Evolutionary conservation across 2,888 invertebrate genomes (phyloP).

Genomic region (Sceliomorpha sp.): DNA sequence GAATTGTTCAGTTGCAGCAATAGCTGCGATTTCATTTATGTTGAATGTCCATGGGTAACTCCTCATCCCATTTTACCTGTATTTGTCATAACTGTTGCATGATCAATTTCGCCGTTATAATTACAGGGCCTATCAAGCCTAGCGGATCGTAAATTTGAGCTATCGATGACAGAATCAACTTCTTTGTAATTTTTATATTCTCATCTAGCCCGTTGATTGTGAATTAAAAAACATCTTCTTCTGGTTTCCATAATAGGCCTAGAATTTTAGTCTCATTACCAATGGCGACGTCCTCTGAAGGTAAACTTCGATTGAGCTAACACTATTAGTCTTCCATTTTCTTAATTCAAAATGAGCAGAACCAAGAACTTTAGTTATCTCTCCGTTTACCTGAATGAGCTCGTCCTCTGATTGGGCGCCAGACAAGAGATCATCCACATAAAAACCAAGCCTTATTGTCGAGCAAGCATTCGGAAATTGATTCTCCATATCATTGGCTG

Average conservation of each 20-base stretch:
- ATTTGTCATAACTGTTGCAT: neutral
- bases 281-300: neutral
- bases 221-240: too few relatives aligned
- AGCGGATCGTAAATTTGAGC: too few relatives aligned
- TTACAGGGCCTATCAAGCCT: slow-evolving; percentile 9
- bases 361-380: too few relatives aligned
- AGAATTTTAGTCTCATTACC: slow-evolving; percentile 5
- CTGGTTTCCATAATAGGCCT: neutral
- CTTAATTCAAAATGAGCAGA: too few relatives aligned
- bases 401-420: slow-evolving; percentile 4
- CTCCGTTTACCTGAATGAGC: too few relatives aligned
- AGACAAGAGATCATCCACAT: slow-evolving; percentile 30
- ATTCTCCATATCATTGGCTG: slow-evolving; percentile 11
- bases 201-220: too few relatives aligned
- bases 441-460: slow-evolving; percentile 10
- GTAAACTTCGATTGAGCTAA: neutral
- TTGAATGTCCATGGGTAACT: too few relatives aligned
- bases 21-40: too few relatives aligned
- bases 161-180: too few relatives aligned
- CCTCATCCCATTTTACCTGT: neutral
- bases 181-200: too few relatives aligned
- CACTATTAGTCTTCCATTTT: neutral
- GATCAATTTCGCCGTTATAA: neutral
- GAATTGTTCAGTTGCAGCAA: too few relatives aligned
- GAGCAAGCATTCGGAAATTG: slow-evolving; percentile 3